Percentiles rank a stretch among this genome's conserved stretches.
Evolutionary conservation across 2,797 vertebrate species (phyloP).

Genomic region (Steatocranus sp.): DNA sequence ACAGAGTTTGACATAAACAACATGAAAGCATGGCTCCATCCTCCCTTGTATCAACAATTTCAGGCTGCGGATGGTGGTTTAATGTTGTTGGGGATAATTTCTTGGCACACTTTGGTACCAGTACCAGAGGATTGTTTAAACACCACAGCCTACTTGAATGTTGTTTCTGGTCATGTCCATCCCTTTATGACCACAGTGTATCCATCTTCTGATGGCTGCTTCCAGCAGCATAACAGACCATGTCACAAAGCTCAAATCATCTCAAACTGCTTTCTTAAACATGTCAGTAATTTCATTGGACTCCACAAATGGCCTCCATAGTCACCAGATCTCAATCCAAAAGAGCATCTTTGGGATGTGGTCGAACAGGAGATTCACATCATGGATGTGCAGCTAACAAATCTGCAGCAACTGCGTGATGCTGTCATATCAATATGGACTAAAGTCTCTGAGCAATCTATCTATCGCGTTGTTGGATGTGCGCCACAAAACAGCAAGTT

Average conservation of each 20-base stretch:
- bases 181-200: not conserved
- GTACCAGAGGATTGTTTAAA: not conserved
- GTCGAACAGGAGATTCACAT: not conserved
- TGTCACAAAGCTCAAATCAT: not conserved
- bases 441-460: not conserved
- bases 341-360: not conserved
- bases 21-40: not conserved
- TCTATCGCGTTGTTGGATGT: not conserved
- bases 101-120: not conserved
- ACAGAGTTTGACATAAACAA: not conserved
- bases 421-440: not conserved
- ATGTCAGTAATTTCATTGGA: not conserved
- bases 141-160: not conserved
- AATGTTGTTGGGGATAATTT: not conserved
- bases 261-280: not conserved
- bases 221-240: not conserved
- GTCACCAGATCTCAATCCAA: not conserved
- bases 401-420: not conserved
- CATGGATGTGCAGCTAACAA: not conserved
- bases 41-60: not conserved
- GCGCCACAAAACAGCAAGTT: not conserved
- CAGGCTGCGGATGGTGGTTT: not conserved
- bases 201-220: not conserved
- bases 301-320: not conserved
- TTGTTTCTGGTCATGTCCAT: not conserved